Conservation (phyloP, 1,140 invertebrate genomes). For the Cardiocondyla obscurior region DNA sequence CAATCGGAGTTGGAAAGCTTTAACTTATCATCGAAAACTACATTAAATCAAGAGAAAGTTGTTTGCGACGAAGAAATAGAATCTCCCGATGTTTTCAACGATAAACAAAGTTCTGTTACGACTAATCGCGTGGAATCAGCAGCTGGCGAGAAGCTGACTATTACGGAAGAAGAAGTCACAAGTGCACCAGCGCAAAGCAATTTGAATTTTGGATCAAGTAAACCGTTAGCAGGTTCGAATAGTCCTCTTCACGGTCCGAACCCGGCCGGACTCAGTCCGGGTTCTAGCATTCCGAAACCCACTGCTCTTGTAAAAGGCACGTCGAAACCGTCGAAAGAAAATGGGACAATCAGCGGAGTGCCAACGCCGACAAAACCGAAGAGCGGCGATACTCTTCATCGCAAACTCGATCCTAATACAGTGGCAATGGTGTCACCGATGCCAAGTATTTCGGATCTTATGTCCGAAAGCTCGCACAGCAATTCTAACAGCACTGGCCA, state of each 20-base stretch:
- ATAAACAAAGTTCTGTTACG: not conserved
- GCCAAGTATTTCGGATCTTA: slow-evolving; percentile 84
- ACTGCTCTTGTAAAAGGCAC: slow-evolving; percentile 95
- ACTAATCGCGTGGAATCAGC: not conserved
- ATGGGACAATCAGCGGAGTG: slow-evolving; percentile 62
- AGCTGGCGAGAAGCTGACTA: slow-evolving; percentile 3
- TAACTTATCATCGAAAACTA: slow-evolving; percentile 7
- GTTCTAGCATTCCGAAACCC: slow-evolving; percentile 94
- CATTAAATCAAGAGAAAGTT: not conserved
- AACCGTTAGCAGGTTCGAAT: slow-evolving; percentile 19
- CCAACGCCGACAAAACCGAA: slow-evolving; percentile 74
- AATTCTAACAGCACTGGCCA: slow-evolving; percentile 85
- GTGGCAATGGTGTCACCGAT: slow-evolving; percentile 91
- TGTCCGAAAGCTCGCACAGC: slow-evolving; percentile 86
- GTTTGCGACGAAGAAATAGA: slow-evolving; percentile 3
- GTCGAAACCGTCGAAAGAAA: slow-evolving; percentile 86
- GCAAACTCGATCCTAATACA: slow-evolving; percentile 86
- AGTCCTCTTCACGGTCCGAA: slow-evolving; percentile 55
- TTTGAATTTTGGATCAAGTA: slow-evolving; percentile 44
- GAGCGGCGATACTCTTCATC: slow-evolving; percentile 73
- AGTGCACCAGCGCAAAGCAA: not conserved
- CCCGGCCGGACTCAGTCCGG: slow-evolving; percentile 69
- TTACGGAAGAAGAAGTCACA: slow-evolving; percentile 1
- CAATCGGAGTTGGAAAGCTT: not conserved
- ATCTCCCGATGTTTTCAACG: not conserved